Conservation (phyloP, 1,140 invertebrate species). For the Heliconius melpomene region DNA sequence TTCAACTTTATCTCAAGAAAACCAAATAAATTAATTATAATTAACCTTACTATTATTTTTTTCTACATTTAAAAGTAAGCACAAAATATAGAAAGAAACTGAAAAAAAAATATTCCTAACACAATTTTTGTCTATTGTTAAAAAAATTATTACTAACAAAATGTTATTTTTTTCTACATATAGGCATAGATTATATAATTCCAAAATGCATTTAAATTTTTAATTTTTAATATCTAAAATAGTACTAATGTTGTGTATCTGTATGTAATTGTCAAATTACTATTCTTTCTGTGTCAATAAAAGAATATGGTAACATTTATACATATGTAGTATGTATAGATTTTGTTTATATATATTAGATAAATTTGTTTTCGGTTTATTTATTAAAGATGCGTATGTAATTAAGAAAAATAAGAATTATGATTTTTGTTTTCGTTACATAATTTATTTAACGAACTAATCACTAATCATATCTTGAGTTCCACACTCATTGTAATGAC, state of each 20-base stretch:
- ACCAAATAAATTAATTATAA: conserved; percentile 2
- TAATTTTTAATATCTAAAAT: not conserved
- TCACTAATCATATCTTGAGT: too few relatives aligned
- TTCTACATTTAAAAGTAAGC: not conserved
- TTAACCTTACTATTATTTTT: not conserved
- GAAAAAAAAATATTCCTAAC: not conserved
- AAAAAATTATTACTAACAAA: not conserved
- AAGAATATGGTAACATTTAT: too few relatives aligned
- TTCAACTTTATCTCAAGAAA: not conserved
- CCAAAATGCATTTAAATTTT: not conserved
- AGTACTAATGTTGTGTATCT: not conserved
- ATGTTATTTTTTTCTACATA: not conserved
- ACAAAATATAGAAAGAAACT: not conserved
- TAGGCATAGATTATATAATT: not conserved
- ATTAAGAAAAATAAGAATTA: too few relatives aligned
- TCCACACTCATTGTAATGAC: too few relatives aligned
- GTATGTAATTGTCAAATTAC: not conserved
- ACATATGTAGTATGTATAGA: too few relatives aligned
- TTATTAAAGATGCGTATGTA: too few relatives aligned
- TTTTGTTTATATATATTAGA: too few relatives aligned
- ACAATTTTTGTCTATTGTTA: not conserved
- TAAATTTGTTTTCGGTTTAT: too few relatives aligned
- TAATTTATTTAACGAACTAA: too few relatives aligned
- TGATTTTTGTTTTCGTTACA: too few relatives aligned
- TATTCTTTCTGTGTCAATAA: not conserved